A percentile compares a stretch with the other conserved stretches of the same genome.
These are phyloP conservation scores for Lithophane semibrunnea DNA, from an alignment of 2,888 invertebrate genomes.

Conservation along the genomic window DNA sequence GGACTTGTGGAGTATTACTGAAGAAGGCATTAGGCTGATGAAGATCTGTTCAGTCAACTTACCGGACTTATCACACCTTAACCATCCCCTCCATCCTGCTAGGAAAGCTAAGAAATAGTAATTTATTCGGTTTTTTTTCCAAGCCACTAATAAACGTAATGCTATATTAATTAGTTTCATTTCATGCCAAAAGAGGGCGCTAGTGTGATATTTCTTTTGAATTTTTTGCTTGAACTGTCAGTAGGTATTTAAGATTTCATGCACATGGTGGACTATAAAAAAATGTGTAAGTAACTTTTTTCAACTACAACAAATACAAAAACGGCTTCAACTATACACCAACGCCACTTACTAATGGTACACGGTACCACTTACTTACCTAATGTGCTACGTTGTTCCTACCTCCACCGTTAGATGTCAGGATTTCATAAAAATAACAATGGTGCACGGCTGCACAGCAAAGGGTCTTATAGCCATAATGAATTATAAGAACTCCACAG, in stretches of 20 bases:
- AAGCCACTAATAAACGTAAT: too few relatives aligned
- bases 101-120: constrained; percentile 83
- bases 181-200: not conserved
- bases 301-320: not conserved
- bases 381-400: constrained; percentile 3
- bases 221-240: too few relatives aligned
- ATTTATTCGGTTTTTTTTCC: not conserved
- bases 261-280: not conserved
- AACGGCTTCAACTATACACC: not conserved
- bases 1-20: constrained; percentile 93
- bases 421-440: not conserved
- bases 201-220: too few relatives aligned
- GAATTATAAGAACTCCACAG: not conserved
- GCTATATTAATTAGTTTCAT: not conserved
- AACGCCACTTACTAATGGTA: too few relatives aligned
- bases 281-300: too few relatives aligned
- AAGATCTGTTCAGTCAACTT: constrained; percentile 92
- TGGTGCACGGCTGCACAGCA: not conserved
- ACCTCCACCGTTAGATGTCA: constrained; percentile 25
- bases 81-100: constrained; percentile 94
- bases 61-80: constrained; percentile 93
- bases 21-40: constrained; percentile 93
- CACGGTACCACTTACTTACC: not conserved
- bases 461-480: not conserved
- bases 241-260: not conserved